These are phyloP conservation scores for Trachelus tabidus DNA, from an alignment of 2,888 invertebrate species.

Conservation along the genomic window DNA sequence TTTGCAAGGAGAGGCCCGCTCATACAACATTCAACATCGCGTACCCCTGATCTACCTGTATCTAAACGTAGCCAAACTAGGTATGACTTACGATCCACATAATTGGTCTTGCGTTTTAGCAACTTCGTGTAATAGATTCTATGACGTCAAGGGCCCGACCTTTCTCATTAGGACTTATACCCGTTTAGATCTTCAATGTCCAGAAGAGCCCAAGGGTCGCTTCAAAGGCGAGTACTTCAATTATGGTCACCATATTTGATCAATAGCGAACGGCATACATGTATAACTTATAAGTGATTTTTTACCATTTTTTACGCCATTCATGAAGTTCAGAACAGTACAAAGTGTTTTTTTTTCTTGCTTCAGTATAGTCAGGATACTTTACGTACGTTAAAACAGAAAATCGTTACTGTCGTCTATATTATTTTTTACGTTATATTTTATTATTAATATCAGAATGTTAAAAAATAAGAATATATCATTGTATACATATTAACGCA, in stretches of 20 bases:
- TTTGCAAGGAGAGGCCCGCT: slow-evolving; percentile 7
- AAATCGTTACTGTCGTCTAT: slow-evolving; percentile 23
- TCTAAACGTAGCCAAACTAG: slow-evolving; percentile 21
- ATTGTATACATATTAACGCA: no score
- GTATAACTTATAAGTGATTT: neutral
- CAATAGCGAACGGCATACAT: neutral
- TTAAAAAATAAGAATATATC: no score
- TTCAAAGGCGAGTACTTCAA: neutral
- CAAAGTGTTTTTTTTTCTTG: neutral
- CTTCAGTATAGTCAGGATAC: neutral
- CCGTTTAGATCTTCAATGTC: neutral
- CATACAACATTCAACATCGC: slow-evolving; percentile 21
- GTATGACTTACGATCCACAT: slow-evolving; percentile 26
- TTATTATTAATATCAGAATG: no score
- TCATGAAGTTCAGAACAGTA: neutral
- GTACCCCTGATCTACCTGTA: neutral
- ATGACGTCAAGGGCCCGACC: neutral
- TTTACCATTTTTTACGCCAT: neutral
- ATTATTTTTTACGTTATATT: no score
- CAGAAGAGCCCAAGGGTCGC: neutral
- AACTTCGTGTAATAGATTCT: slow-evolving; percentile 1
- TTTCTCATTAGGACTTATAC: neutral
- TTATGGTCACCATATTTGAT: neutral
- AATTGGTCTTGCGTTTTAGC: slow-evolving; percentile 21
- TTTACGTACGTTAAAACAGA: neutral